Base-by-base conservation (phyloP, 2,797 vertebrate species). In the Sphenodon punctatus region DNA sequence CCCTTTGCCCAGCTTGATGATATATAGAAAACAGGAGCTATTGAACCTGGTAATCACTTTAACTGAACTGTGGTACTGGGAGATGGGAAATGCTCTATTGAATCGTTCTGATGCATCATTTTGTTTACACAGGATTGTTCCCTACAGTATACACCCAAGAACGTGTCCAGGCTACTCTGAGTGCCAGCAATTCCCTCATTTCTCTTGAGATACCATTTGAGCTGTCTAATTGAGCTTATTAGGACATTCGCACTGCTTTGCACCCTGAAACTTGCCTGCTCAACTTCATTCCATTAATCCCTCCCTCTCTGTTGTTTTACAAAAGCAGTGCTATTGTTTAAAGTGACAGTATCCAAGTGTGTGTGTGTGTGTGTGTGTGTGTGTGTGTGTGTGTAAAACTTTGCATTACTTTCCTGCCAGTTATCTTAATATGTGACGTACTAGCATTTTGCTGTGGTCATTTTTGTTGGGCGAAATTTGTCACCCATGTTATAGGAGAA, bases 401-500 rank as follows among this genome's bases (percentile, higher is more conserved):
- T 1, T 5, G 4, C 27, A 43, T 66, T 67, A 38, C 71, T 68
- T 79, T 80, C 22, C 41, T 53, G 36, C 8, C 59, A 4, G 22
- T 45, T 79, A 46, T 56, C 22, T 6, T 53, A 30, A 1, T 43
- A 3, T 1, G 2, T n/a, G 46, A 38, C 46, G 14, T 16, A 22
- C 10, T 25, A 55, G 6, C 36, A 9, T 53, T 75, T 59, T 55
- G n/a, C 60, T 77, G 30, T 70, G 65, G 48, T 41, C 58, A 38
- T 65, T 39, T 76, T 86, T 75, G 16, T 25, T 39, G 58, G 53
- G 38, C 75, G 63, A 11, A 72, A 32, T 39, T 4, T 3, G 48
- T 75, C 48, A 45, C 49, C 48, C 48, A 6, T 56, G 48, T 51
- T 42, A 56, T 58, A 48, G 49, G 80, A 71, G 65, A 80, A 58